These are phyloP conservation scores for Homalodisca vitripennis DNA, from an alignment of 1,140 invertebrate genomes.

Conservation along the genomic window DNA sequence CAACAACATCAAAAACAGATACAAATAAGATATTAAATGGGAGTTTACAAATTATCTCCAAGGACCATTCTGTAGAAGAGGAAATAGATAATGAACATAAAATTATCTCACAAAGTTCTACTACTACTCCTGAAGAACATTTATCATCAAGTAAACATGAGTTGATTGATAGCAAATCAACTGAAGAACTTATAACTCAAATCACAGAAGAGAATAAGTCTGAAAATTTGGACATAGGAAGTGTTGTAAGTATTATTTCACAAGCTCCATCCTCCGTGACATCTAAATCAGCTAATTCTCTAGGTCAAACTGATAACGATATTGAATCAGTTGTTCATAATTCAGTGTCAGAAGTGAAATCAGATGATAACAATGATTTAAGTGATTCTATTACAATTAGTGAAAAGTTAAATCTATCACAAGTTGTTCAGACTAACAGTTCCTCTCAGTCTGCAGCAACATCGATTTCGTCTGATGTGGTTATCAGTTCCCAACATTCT, in stretches of 20 bases:
- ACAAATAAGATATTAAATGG: background rate
- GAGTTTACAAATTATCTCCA: background rate
- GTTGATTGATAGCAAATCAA: too few species aligned
- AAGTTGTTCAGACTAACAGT: background rate
- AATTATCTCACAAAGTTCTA: background rate
- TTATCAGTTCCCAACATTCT: background rate
- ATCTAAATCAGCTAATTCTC: background rate
- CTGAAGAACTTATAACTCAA: too few species aligned
- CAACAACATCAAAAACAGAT: background rate
- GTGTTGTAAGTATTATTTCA: background rate
- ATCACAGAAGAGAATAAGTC: background rate
- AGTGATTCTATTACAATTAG: background rate
- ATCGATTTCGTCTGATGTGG: background rate
- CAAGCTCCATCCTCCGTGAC: background rate
- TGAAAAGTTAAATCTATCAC: background rate
- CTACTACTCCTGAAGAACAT: too few species aligned
- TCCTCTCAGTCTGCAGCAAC: background rate
- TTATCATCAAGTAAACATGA: too few species aligned
- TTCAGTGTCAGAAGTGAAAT: background rate
- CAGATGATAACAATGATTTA: slow-evolving; percentile 1
- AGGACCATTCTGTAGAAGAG: too few species aligned
- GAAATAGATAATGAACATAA: background rate
- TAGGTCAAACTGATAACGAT: too few species aligned
- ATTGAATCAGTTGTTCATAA: background rate
- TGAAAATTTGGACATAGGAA: background rate